Percentiles rank a stretch among this genome's conserved stretches.
These are phyloP conservation scores for Pseudochirops cupreus DNA, from an alignment of 2,797 vertebrate genomes.

Conservation along the genomic window DNA sequence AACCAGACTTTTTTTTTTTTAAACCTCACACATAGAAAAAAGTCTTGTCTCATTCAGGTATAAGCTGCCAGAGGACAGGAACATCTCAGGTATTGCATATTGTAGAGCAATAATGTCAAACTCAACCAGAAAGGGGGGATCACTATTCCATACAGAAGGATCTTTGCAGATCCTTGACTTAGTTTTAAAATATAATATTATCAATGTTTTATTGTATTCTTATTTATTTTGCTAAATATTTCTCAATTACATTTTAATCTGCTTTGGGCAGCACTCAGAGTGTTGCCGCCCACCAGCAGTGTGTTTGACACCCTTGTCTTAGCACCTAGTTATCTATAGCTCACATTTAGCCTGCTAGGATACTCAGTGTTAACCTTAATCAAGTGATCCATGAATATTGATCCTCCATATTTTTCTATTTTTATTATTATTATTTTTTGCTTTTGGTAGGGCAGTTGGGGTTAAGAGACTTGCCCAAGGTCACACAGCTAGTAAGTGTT, in stretches of 20 bases:
- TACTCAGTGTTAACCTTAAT: not conserved
- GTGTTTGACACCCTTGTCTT: not conserved
- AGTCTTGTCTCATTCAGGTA: not conserved
- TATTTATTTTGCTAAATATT: not conserved
- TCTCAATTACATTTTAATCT: not conserved
- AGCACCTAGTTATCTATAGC: not conserved
- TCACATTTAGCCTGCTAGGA: not conserved
- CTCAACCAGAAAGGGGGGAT: not conserved
- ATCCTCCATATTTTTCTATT: too few relatives aligned
- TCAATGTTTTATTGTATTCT: too few relatives aligned
- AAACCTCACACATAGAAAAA: not conserved
- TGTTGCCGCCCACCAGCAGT: not conserved
- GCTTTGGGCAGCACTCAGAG: not conserved
- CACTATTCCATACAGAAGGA: not conserved
- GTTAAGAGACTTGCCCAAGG: too few relatives aligned
- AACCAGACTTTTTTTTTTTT: not conserved
- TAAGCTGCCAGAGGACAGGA: not conserved
- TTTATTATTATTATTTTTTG: too few relatives aligned
- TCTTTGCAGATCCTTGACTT: not conserved
- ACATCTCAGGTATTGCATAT: not conserved
- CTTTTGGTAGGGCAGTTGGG: too few relatives aligned
- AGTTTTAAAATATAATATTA: not conserved
- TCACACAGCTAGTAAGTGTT: too few relatives aligned
- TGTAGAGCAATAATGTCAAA: not conserved
- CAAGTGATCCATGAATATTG: not conserved